Conservation (phyloP, 2,797 vertebrate species). For the Lagorchestes hirsutus region DNA sequence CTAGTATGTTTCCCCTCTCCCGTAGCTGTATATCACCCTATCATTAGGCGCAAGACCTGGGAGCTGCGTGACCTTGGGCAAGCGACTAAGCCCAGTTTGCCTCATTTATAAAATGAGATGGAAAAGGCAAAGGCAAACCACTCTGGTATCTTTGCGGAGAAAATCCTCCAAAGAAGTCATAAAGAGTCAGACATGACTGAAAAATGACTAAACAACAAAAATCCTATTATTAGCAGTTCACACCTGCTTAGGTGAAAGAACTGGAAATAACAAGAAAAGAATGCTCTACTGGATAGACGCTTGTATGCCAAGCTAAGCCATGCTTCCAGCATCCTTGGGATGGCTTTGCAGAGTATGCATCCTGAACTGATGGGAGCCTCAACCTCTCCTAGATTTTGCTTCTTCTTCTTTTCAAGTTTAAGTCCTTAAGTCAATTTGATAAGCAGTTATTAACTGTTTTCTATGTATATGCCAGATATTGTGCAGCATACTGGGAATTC, state of each 20-base stretch:
- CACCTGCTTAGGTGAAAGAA: not conserved
- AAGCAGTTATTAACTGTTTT: not conserved
- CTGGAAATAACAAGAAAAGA: not conserved
- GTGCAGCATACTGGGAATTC: not conserved
- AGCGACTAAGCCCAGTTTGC: not conserved
- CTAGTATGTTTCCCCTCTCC: too few species aligned
- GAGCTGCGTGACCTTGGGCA: not conserved
- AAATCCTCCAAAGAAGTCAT: not conserved
- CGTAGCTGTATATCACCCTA: too few species aligned
- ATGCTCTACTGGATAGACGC: not conserved
- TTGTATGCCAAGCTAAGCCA: not conserved
- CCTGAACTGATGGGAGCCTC: not conserved
- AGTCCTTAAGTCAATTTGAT: not conserved
- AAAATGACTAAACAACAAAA: not conserved
- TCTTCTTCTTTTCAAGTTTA: not conserved
- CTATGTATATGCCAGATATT: not conserved
- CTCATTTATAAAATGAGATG: not conserved
- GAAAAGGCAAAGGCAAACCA: not conserved
- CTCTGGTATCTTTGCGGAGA: too few species aligned
- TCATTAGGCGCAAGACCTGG: not conserved
- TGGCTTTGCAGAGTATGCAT: not conserved
- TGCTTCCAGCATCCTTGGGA: not conserved
- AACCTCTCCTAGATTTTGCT: not conserved
- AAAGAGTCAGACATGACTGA: too few species aligned
- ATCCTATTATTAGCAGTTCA: not conserved